Evolutionary conservation across 2,113 vertebrate species (phyloP).

Genomic region (Scomber scombrus): DNA sequence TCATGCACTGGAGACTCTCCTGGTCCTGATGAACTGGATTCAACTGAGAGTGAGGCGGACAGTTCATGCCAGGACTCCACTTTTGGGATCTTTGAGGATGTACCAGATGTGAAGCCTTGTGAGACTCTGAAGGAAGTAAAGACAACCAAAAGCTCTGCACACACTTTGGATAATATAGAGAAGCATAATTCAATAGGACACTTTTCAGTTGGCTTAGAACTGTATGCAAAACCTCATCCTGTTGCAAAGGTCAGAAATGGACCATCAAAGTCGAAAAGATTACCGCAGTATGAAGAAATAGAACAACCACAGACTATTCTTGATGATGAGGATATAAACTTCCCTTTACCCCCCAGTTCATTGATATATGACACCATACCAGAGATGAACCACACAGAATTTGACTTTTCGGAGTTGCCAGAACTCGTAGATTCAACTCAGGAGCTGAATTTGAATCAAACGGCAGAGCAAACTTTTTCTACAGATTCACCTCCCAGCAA

Average conservation of each 20-base stretch:
- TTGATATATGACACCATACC: conserved; percentile 70
- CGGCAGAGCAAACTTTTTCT: not conserved
- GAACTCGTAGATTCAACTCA: not conserved
- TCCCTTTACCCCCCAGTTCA: conserved; percentile 45
- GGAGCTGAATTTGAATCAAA: not conserved
- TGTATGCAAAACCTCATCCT: conserved; percentile 26
- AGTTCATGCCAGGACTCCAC: conserved; percentile 61
- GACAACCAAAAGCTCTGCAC: not conserved
- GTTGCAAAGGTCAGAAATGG: not conserved
- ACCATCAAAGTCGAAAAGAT: not conserved
- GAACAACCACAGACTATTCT: not conserved
- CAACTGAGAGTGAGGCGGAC: conserved; percentile 1
- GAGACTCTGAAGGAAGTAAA: conserved; percentile 4
- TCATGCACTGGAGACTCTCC: conserved; percentile 8
- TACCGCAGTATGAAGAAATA: not conserved
- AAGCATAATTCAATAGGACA: not conserved
- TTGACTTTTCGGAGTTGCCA: not conserved
- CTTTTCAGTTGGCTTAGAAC: not conserved
- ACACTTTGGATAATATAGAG: not conserved
- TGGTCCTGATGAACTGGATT: not conserved
- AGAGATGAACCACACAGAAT: conserved; percentile 48
- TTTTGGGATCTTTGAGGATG: conserved; percentile 58
- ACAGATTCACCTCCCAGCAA: not conserved
- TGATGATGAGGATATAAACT: not conserved
- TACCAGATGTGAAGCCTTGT: conserved; percentile 20